Base-by-base conservation (phyloP, 2,888 invertebrate genomes). In the Folsomia manolachei region DNA sequence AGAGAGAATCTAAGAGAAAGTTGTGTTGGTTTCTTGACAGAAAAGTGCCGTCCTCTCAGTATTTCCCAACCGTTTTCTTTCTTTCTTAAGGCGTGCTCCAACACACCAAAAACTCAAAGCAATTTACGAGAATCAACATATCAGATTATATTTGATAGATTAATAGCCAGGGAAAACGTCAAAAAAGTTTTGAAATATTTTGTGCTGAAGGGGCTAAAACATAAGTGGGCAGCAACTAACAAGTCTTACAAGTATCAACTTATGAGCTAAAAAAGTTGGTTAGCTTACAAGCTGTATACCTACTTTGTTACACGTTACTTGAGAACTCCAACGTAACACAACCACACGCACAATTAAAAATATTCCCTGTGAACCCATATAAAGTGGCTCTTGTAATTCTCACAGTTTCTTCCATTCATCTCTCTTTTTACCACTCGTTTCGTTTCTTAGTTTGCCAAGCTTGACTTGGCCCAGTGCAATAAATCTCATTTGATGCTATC, bases 91-190 rank as follows among this genome's bases (percentile, higher is more conserved):
- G n/a, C n/a, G n/a, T n/a, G n/a, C n/a, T 39, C 39, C 39, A 39
- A 39, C 39, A 9, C 39, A 39, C 39, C 7, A 39, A 4, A 69
- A 69, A 71, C 26, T 63, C 70, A 25, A 68, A 71, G 71, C 72
- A 76, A 79, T 79, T 78, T 76, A 79, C 78, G 76, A 72, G 73
- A 74, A 71, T 75, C 72, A 73, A 79, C 77, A 78, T 77, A 80
- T 80, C 80, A 80, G 80, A 80, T 80, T 80, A 80, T 75, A 74
- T 78, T 79, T 80, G 80, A 80, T 78, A 80, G 80, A 80, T 80
- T 80, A 80, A 80, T 80, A 78, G 78, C 14, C 77, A 75, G 68
- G 53, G 62, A 71, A 76, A 75, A 77, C 71, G 77, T 72, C 75
- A 76, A 76, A 78, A 77, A 77, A 78, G 76, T 78, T 76, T 70